Conservation (phyloP, 2,797 vertebrate species). For the Carcharodon carcharias region DNA sequence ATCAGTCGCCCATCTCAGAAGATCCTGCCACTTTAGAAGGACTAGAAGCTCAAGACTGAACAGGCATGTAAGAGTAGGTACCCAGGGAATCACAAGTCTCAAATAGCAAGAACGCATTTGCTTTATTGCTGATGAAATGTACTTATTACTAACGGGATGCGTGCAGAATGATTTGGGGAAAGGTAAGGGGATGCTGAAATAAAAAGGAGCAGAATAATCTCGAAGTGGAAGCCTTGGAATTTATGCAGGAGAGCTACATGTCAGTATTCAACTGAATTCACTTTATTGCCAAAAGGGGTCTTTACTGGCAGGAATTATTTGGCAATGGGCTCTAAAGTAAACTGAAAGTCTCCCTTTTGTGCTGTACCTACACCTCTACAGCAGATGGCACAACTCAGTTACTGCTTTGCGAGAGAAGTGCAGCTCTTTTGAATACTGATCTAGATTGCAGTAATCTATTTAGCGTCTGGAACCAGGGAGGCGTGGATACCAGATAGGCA, state of each 20-base stretch:
- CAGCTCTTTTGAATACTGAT: not conserved
- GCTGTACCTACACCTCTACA: not conserved
- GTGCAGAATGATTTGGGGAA: not conserved
- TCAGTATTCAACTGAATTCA: not conserved
- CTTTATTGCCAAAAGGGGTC: not conserved
- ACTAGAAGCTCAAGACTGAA: not conserved
- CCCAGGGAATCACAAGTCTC: not conserved
- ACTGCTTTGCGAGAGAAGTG: not conserved
- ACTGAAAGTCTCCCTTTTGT: not conserved
- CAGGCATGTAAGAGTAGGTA: not conserved
- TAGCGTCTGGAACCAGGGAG: not conserved
- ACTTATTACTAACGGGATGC: not conserved
- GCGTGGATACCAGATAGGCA: not conserved
- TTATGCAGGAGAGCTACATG: not conserved
- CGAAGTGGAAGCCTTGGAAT: not conserved
- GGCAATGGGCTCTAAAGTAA: not conserved
- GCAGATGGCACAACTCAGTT: conserved; percentile 5
- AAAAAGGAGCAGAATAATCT: not conserved
- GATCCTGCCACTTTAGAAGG: not conserved
- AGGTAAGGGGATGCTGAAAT: not conserved
- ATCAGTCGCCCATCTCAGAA: not conserved
- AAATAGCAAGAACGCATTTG: not conserved
- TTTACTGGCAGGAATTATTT: not conserved
- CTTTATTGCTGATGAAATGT: not conserved
- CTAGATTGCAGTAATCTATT: not conserved